These are phyloP conservation scores for Anastrepha ludens DNA, from an alignment of 1,140 invertebrate species.

Conservation along the genomic window DNA sequence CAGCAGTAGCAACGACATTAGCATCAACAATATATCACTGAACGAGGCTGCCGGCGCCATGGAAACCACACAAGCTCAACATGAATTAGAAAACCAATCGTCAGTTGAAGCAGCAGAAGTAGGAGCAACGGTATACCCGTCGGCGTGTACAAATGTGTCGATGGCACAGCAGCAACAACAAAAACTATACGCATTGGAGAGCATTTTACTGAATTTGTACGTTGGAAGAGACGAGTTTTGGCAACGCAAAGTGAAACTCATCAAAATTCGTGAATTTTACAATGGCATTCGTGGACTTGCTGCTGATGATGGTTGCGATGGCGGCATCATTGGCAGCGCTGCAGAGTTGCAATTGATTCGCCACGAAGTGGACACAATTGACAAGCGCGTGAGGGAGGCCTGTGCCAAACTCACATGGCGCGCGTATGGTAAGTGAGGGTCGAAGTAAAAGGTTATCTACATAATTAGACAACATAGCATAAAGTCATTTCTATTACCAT, in stretches of 20 bases:
- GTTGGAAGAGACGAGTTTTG: slow-evolving; percentile 73
- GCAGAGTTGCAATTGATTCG: slow-evolving; percentile 67
- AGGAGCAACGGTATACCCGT: neutral
- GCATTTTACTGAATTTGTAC: slow-evolving; percentile 74
- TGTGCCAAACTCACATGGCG: slow-evolving; percentile 65
- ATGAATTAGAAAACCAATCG: neutral
- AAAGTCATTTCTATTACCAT: too few species aligned
- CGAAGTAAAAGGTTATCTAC: neutral
- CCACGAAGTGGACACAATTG: slow-evolving; percentile 63
- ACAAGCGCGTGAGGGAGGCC: slow-evolving; percentile 62
- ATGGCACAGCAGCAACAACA: slow-evolving; percentile 44
- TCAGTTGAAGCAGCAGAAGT: neutral
- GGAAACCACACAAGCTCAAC: neutral
- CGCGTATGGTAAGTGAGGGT: slow-evolving; percentile 62
- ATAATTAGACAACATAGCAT: too few species aligned
- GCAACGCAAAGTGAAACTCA: slow-evolving; percentile 73
- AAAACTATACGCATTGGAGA: neutral
- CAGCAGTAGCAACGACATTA: slow-evolving; percentile 27
- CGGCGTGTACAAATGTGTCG: slow-evolving; percentile 15
- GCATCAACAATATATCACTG: slow-evolving; percentile 26
- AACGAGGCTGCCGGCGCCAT: slow-evolving; percentile 1
- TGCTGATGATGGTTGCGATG: neutral
- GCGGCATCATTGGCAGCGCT: slow-evolving; percentile 1
- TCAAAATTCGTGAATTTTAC: slow-evolving; percentile 76
- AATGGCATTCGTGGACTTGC: slow-evolving; percentile 79